Conservation (phyloP, 2,113 vertebrate species). For the Calyptomena viridis region DNA sequence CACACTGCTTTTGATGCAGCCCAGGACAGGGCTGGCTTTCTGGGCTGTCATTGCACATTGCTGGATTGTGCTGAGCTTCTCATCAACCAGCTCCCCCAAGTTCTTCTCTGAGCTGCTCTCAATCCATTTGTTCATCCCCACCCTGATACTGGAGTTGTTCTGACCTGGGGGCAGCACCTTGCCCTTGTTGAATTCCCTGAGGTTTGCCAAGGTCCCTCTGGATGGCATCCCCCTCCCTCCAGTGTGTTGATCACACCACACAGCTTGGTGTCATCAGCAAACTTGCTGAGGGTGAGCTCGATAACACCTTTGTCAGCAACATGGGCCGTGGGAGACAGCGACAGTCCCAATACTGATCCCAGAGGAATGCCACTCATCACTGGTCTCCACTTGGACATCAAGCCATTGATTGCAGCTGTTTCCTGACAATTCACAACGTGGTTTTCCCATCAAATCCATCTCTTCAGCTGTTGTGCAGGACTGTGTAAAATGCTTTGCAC, state of each 20-base stretch:
- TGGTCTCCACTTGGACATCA: neutral
- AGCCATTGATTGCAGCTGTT: neutral
- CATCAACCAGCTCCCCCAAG: neutral
- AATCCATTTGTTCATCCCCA: neutral
- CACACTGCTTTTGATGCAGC: neutral
- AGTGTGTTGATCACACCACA: neutral
- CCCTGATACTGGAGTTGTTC: neutral
- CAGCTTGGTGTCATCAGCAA: neutral
- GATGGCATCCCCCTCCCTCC: neutral
- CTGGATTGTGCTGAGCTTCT: neutral
- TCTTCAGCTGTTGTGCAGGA: neutral
- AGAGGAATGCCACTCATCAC: neutral
- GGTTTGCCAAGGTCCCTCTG: neutral
- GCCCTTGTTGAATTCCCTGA: neutral
- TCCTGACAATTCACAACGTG: neutral
- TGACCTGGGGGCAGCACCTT: neutral
- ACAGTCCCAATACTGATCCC: neutral
- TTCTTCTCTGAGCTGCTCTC: neutral
- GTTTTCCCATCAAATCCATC: neutral
- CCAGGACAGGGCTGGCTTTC: neutral
- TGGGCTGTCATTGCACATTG: neutral
- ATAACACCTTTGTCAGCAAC: too few relatives aligned
- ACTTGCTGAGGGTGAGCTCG: neutral
- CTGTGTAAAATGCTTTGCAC: neutral
- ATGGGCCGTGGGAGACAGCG: too few relatives aligned